Conservation (phyloP, 2,888 invertebrate genomes). For the Luperina testacea region DNA sequence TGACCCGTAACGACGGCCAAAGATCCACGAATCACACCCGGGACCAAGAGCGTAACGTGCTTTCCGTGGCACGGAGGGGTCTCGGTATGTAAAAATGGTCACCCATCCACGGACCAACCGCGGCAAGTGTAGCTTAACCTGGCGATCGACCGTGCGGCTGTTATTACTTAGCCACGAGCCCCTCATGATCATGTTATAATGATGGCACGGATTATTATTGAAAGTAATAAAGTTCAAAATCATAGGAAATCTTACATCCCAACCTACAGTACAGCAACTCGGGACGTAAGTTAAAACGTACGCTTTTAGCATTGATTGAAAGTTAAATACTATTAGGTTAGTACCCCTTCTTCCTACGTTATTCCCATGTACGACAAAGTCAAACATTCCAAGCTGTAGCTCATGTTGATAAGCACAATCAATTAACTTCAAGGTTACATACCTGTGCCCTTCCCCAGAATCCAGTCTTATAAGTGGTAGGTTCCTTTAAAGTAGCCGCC, state of each 20-base stretch:
- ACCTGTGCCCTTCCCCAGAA: slow-evolving; percentile 98
- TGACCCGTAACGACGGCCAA: not conserved
- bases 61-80: not conserved
- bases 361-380: not conserved
- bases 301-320: not conserved
- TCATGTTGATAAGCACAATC: not conserved
- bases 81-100: not conserved
- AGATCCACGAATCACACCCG: not conserved
- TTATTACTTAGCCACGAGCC: not conserved
- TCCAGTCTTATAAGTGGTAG: slow-evolving; percentile 96
- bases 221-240: not conserved
- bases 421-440: slow-evolving; percentile 30
- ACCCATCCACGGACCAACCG: not conserved
- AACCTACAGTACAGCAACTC: not conserved
- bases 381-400: no score
- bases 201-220: not conserved
- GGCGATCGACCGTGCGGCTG: no score
- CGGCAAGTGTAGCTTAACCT: no score
- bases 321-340: not conserved
- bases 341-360: no score
- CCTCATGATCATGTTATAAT: not conserved
- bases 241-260: not conserved
- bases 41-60: not conserved
- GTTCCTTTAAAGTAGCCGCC: slow-evolving; percentile 94
- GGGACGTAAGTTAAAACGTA: not conserved